Evolutionary conservation across 2,888 invertebrate genomes (phyloP), one percentile per base, ranked within the genome.

Genomic region (Apodemia zela): DNA sequence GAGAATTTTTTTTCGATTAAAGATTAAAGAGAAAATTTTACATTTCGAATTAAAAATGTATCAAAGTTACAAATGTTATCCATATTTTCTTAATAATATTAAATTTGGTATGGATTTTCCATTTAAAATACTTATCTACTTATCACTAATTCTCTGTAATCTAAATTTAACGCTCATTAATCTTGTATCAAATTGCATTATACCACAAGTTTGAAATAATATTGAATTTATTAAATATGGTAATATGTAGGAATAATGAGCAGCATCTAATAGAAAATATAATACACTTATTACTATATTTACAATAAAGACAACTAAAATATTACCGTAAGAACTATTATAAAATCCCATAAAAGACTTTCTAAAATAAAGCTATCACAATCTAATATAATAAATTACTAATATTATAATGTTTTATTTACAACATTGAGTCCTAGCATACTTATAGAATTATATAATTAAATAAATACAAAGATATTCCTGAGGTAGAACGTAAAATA

Each of bases 401-500:
- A 82, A 73, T 60, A 65, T 69, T 69, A 66, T 62, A 67, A 42
- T 42, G 17, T 33, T 68, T 65, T 73, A 73, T 72, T 70, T 74
- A 73, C 72, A 74, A 66, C 67, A 66, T 63, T 63, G 49, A 68
- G 64, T 64, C 25, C 47, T 68, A 67, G 65, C 21, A 63, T 47
- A 69, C 64, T 69, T 63, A 38, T 45, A 42, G 61, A 63, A 61
- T 58, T 51, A 21, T 58, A 61, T 54, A 62, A 62, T 25, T 62
- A 59, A 67, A 66, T 68, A 65, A 65, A 65, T 65, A 68, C 67
- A 67, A 68, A 71, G 80, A 74, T 77, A 64, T 76, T 77, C 76
- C 77, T 89, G 90, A 90, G 90, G 90, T 90, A 89, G 90, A 87
- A 89, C 86, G 85, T 80, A 77, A 85, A 84, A 75, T 73, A 76